phyloP scores from a whole-genome alignment of 92 coral and sea anemone genomes.

The Plumapathes pennacea region DNA sequence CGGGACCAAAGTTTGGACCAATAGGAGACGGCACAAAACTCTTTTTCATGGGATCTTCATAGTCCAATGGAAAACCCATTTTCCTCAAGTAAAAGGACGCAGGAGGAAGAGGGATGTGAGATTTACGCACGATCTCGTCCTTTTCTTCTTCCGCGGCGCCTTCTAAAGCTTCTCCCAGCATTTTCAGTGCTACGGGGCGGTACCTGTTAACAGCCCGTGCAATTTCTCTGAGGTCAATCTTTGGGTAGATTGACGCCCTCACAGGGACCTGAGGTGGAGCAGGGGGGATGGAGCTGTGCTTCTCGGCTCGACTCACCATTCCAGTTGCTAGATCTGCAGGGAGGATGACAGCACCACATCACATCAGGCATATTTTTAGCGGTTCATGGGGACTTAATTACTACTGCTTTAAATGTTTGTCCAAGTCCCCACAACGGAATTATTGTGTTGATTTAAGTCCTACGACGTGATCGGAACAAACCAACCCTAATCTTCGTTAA shows the following conservation, averaged over 20 bases:
- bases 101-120: slow-evolving; percentile 78
- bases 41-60: neutral
- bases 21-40: neutral
- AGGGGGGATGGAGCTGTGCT: slow-evolving; percentile 78
- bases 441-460: too few species aligned
- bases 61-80: slow-evolving; percentile 87
- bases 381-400: too few species aligned
- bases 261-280: slow-evolving; percentile 40
- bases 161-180: slow-evolving; percentile 92
- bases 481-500: too few species aligned
- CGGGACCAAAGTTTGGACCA: too few species aligned
- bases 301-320: slow-evolving; percentile 72
- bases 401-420: too few species aligned
- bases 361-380: too few species aligned
- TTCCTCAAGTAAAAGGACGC: slow-evolving; percentile 61
- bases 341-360: too few species aligned
- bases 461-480: too few species aligned
- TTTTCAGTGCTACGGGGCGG: slow-evolving; percentile 72
- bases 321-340: slow-evolving; percentile 89
- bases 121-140: slow-evolving; percentile 59
- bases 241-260: slow-evolving; percentile 69
- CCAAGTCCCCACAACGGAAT: too few species aligned
- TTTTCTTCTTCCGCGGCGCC: slow-evolving; percentile 84
- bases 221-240: slow-evolving; percentile 92
- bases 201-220: slow-evolving; percentile 90